Base-by-base conservation (phyloP, 2,797 vertebrate species). In the Benthosema pterotum region DNA sequence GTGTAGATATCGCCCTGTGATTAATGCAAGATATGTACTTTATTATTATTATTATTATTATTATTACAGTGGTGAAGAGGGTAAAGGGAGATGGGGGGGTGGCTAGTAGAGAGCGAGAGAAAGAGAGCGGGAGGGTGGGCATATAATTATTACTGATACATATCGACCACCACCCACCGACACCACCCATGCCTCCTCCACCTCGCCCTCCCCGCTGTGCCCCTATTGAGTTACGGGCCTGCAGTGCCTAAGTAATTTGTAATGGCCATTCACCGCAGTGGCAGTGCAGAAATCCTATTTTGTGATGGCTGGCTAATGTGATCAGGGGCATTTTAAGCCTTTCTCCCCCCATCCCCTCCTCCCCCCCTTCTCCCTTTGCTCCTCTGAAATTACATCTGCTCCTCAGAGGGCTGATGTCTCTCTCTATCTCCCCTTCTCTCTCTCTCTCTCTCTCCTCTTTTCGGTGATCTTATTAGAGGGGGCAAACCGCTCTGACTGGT, bases 201-300 rank as follows among this genome's bases (percentile, higher is more conserved):
- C 22, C 22, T 25, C 22, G 5, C 22, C 22, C 22, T 25, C 16
- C 43, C 51, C 49, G 52, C 38, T 53, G n/a, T n/a, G 60, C 14
- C 77, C 81, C 85, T 92, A 94, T 95, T 93, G 91, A 93, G 92
- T 95, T 95, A 94, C 91, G 72, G 83, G 82, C 84, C 91, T 91
- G 91, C 69, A 86, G 82, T 86, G 91, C 87, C 91, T 94, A 93
- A 94, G 90, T 91, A 90, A 94, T 95, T 94, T 90, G 86, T 94
- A 95, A 95, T 95, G 90, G 91, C 90, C 90, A 91, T 90, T 90
- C 92, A 93, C 90, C 90, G 78, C 88, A 88, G 93, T 94, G 92
- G 93, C 89, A 93, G 83, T 91, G 90, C 90, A 94, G 91, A 94
- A 94, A 94, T 95, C 91, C 93, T 88, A 93, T 95, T 94, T 93